Percentiles rank a stretch among this genome's conserved stretches.
Conservation (phyloP, 2,888 invertebrate genomes). For the Oxystoma pomonae region DNA sequence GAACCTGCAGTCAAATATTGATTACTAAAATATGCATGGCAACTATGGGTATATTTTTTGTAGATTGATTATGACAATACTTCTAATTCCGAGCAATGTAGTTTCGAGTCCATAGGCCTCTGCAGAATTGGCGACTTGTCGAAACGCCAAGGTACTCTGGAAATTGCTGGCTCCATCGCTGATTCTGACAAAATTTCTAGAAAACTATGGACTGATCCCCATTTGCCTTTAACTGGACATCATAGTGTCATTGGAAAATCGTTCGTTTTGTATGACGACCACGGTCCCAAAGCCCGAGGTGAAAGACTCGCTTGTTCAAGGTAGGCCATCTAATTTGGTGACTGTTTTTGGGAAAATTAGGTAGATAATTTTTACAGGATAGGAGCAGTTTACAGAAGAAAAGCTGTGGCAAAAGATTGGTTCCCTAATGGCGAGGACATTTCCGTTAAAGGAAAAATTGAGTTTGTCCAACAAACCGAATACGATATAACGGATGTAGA, state of each 20-base stretch:
- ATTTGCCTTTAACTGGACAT: conserved; percentile 71
- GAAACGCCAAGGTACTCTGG: conserved; percentile 63
- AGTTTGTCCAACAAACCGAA: conserved; percentile 81
- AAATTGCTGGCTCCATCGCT: conserved; percentile 69
- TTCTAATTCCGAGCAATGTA: conserved; percentile 57
- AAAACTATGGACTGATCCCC: conserved; percentile 72
- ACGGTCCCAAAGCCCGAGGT: conserved; percentile 82
- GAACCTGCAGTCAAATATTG: too few relatives aligned
- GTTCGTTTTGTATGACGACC: conserved; percentile 82
- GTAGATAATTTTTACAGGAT: conserved; percentile 52
- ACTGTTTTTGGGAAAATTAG: too few relatives aligned
- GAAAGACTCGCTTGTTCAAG: conserved; percentile 84
- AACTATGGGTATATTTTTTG: conserved; percentile 12
- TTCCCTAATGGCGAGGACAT: conserved; percentile 72
- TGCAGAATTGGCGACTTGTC: conserved; percentile 78
- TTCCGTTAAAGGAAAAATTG: conserved; percentile 68
- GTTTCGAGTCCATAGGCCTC: conserved; percentile 53
- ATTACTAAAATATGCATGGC: too few relatives aligned
- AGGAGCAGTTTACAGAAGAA: conserved; percentile 68
- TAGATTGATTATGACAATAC: conserved; percentile 58
- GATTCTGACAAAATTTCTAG: conserved; percentile 64
- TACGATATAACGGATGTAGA: conserved; percentile 79
- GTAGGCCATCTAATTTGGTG: too few relatives aligned
- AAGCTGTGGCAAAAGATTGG: conserved; percentile 85
- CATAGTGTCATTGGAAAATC: conserved; percentile 75